phyloP scores from a whole-genome alignment of 2,797 vertebrate genomes.

The Erethizon dorsatum region DNA sequence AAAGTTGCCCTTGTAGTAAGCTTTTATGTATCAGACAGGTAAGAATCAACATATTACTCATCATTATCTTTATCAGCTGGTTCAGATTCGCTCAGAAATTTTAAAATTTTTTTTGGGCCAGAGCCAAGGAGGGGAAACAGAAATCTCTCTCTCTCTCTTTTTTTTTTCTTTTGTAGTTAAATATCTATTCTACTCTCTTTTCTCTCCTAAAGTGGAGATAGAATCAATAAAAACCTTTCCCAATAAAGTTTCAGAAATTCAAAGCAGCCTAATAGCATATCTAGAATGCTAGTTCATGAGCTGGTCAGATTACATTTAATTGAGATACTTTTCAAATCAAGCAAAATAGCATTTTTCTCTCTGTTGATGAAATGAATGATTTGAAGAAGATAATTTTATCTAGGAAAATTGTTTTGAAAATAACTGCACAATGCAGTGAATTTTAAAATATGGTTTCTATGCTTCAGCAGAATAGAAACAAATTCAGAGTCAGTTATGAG shows the following conservation, averaged over 20 bases:
- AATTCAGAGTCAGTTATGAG: neutral
- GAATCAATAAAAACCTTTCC: neutral
- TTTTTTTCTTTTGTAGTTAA: neutral
- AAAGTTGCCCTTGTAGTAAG: neutral
- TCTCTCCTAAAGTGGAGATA: conserved; percentile 2
- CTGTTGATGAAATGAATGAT: conserved; percentile 2
- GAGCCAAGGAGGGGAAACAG: neutral
- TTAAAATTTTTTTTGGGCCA: neutral
- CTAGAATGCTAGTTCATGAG: neutral
- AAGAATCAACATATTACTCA: neutral
- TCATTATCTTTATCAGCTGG: neutral
- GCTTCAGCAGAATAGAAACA: conserved; percentile 7
- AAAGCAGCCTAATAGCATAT: conserved; percentile 1
- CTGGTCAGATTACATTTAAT: neutral
- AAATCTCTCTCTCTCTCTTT: neutral
- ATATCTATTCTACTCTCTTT: neutral
- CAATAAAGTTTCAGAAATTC: neutral
- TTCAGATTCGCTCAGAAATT: neutral
- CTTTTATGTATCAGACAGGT: neutral
- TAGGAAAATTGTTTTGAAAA: conserved; percentile 36
- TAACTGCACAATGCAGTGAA: neutral
- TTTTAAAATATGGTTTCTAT: neutral
- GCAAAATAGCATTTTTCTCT: neutral
- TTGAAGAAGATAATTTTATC: conserved; percentile 39
- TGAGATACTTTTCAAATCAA: conserved; percentile 43